Evolutionary conservation across 1,140 invertebrate genomes (phyloP).

Genomic region (Bacillus rossius): DNA sequence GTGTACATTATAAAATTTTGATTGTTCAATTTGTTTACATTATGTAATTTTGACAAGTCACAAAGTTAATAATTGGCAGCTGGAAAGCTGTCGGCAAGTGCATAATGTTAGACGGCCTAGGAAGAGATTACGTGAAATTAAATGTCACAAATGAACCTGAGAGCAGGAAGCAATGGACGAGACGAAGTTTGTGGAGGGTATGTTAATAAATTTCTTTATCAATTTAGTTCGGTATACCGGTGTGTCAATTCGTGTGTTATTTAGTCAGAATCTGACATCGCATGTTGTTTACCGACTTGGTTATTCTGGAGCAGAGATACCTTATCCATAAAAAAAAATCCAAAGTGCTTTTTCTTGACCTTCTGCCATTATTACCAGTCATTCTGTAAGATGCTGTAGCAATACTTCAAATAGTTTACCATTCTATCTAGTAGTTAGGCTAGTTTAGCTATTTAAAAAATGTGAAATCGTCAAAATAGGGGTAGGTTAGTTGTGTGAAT

Average conservation of each 20-base stretch:
- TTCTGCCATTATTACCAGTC: background rate
- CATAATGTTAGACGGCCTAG: constrained; percentile 8
- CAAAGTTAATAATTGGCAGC: constrained; percentile 1
- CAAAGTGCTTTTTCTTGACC: background rate
- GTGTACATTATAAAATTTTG: too few species aligned
- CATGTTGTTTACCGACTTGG: background rate
- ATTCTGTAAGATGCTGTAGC: background rate
- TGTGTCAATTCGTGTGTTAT: background rate
- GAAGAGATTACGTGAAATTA: constrained; percentile 15
- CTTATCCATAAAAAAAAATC: too few species aligned
- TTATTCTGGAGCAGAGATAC: too few species aligned
- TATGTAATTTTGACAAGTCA: background rate
- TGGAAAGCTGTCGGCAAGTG: constrained; percentile 6
- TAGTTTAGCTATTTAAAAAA: too few species aligned
- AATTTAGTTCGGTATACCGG: background rate
- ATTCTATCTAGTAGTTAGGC: too few species aligned
- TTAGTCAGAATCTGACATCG: background rate
- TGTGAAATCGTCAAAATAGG: too few species aligned
- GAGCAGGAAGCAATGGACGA: constrained; percentile 3
- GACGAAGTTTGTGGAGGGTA: constrained; percentile 44
- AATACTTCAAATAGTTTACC: too few species aligned
- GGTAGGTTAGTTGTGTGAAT: too few species aligned
- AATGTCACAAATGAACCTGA: constrained; percentile 1
- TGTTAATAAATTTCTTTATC: constrained; percentile 14
- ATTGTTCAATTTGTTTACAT: too few species aligned